Conservation (phyloP, 1,140 invertebrate species). For the Popillia japonica region DNA sequence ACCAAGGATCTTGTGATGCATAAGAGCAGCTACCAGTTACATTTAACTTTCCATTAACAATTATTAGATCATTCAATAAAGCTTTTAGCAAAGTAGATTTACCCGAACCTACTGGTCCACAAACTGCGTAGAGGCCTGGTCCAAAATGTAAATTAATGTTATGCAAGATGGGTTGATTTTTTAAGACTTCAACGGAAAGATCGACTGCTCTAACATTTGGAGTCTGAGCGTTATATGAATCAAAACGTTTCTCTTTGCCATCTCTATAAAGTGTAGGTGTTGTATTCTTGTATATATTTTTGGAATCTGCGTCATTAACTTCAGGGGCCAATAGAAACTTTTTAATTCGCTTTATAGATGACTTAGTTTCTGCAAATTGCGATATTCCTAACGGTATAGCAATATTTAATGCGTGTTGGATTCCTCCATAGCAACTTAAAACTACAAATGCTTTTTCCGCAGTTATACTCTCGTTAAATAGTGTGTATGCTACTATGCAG, state of each 20-base stretch:
- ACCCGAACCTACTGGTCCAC: constrained; percentile 84
- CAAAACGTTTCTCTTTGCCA: not conserved
- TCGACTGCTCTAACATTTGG: not conserved
- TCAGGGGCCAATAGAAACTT: constrained; percentile 71
- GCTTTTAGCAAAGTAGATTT: constrained; percentile 79
- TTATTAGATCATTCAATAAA: constrained; percentile 77
- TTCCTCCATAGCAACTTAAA: constrained; percentile 75
- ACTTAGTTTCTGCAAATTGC: constrained; percentile 64
- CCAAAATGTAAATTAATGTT: constrained; percentile 68
- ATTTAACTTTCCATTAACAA: constrained; percentile 67
- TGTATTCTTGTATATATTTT: constrained; percentile 28
- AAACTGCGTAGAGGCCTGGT: constrained; percentile 72
- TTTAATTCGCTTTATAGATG: constrained; percentile 69
- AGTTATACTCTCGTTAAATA: constrained; percentile 70
- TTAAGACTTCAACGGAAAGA: constrained; percentile 15
- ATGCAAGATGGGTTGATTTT: constrained; percentile 59
- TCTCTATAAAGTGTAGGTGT: constrained; percentile 39
- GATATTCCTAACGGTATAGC: constrained; percentile 74
- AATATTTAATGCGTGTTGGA: constrained; percentile 76
- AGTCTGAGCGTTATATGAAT: not conserved
- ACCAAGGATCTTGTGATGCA: constrained; percentile 82
- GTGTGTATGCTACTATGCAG: constrained; percentile 75
- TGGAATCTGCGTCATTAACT: constrained; percentile 47
- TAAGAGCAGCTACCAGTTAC: constrained; percentile 79
- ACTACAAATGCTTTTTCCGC: constrained; percentile 80